A percentile compares a stretch with the other conserved stretches of the same genome.
Conservation (phyloP, 2,797 vertebrate genomes). For the Parauchenoglanis punctatus region DNA sequence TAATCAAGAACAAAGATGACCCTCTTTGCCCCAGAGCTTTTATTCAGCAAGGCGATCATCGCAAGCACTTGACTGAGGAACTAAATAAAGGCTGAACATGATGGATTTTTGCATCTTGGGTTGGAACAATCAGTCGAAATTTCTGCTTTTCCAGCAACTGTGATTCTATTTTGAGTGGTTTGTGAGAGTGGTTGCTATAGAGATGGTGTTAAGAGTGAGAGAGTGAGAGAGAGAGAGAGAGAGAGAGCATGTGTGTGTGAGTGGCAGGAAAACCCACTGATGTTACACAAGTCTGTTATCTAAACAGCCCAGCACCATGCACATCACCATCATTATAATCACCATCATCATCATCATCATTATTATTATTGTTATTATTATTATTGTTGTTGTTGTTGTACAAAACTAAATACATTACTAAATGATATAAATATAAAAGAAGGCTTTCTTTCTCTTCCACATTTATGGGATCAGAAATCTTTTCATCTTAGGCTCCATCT, state of each 20-base stretch:
- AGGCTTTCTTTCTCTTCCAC: not conserved
- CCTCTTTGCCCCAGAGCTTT: slow-evolving; percentile 26
- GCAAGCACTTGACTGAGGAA: slow-evolving; percentile 13
- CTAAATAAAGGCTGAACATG: slow-evolving; percentile 38
- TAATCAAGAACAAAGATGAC: slow-evolving; percentile 32
- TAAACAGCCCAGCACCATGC: slow-evolving; percentile 54
- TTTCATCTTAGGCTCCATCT: not conserved
- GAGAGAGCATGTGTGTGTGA: not conserved
- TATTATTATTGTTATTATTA: not conserved
- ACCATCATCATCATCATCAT: slow-evolving; percentile 31
- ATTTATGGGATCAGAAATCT: not conserved
- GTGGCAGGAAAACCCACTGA: slow-evolving; percentile 60
- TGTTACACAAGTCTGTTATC: slow-evolving; percentile 63
- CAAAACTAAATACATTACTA: not conserved
- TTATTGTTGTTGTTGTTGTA: not conserved
- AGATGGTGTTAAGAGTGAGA: slow-evolving; percentile 28
- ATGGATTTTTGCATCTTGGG: slow-evolving; percentile 39
- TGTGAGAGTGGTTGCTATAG: slow-evolving; percentile 61
- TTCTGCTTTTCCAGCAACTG: slow-evolving; percentile 48
- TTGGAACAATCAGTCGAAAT: slow-evolving; percentile 45
- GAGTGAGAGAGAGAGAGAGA: slow-evolving; percentile 24
- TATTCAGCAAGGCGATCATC: slow-evolving; percentile 11
- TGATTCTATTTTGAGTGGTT: slow-evolving; percentile 58
- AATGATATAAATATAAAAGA: not conserved
- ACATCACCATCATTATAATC: slow-evolving; percentile 30